phyloP scores from a whole-genome alignment of 2,888 invertebrate genomes.

The Philopedon plagiatum region DNA sequence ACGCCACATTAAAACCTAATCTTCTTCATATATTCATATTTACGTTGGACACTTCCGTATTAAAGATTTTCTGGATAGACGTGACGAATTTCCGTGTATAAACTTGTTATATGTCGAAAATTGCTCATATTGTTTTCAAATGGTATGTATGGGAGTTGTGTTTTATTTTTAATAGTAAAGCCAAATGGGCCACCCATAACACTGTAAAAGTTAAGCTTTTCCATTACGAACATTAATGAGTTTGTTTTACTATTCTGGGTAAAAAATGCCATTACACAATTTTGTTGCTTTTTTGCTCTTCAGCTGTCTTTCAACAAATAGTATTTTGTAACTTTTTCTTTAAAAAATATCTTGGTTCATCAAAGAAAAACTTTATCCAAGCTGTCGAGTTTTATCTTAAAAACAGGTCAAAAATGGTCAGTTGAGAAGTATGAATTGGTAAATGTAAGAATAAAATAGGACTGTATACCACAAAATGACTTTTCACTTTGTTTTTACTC shows the following conservation, averaged over 20 bases:
- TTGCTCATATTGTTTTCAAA: conserved; percentile 25
- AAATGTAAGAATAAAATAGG: too few species aligned
- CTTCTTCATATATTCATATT: conserved; percentile 27
- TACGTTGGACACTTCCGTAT: conserved; percentile 31
- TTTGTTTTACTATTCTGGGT: neutral
- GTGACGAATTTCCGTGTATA: conserved; percentile 31
- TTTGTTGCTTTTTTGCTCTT: too few species aligned
- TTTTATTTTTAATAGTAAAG: conserved; percentile 14
- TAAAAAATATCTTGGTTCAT: too few species aligned
- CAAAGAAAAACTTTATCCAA: too few species aligned
- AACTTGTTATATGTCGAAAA: conserved; percentile 31
- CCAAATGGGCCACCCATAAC: conserved; percentile 11
- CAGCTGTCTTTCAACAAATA: too few species aligned
- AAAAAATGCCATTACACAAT: neutral
- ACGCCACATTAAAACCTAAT: conserved; percentile 39
- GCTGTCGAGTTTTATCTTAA: too few species aligned
- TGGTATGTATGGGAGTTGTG: neutral
- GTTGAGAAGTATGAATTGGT: too few species aligned
- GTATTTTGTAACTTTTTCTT: too few species aligned
- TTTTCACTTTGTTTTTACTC: too few species aligned
- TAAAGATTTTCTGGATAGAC: conserved; percentile 27
- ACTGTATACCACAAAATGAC: too few species aligned
- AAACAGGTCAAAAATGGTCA: too few species aligned
- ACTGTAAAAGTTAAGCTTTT: neutral
- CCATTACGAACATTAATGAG: neutral